phyloP scores from a whole-genome alignment of 2,113 vertebrate species.

The Oriolus oriolus region DNA sequence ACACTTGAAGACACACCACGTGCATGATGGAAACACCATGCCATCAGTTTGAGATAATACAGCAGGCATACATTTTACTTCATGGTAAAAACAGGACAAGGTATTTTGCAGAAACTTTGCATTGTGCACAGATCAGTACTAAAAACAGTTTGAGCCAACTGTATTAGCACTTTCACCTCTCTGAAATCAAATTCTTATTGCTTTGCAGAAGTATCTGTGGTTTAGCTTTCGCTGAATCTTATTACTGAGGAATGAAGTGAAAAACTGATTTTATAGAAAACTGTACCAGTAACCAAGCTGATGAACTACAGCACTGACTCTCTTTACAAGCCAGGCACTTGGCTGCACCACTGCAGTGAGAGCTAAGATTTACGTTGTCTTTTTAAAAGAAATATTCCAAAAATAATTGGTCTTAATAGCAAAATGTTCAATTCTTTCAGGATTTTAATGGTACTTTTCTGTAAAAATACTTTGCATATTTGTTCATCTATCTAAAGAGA shows the following conservation, averaged over 20 bases:
- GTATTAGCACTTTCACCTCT: background rate
- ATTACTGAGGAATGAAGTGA: background rate
- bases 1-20: background rate
- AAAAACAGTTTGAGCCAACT: background rate
- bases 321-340: background rate
- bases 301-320: background rate
- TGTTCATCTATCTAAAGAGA: background rate
- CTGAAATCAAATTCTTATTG: background rate
- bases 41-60: background rate
- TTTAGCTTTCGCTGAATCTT: background rate
- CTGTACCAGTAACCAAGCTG: background rate
- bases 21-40: background rate
- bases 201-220: background rate
- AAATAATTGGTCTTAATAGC: background rate
- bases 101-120: background rate
- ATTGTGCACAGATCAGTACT: background rate
- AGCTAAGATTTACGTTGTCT: background rate
- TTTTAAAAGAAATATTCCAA: background rate
- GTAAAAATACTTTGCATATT: background rate
- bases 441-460: background rate
- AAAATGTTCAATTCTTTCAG: background rate
- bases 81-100: background rate
- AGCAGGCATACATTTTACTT: background rate
- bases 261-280: background rate
- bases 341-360: background rate